Evolutionary conservation across 2,888 invertebrate species (phyloP), one percentile per base, ranked within the genome.

Genomic region (Thymelicus acteon): DNA sequence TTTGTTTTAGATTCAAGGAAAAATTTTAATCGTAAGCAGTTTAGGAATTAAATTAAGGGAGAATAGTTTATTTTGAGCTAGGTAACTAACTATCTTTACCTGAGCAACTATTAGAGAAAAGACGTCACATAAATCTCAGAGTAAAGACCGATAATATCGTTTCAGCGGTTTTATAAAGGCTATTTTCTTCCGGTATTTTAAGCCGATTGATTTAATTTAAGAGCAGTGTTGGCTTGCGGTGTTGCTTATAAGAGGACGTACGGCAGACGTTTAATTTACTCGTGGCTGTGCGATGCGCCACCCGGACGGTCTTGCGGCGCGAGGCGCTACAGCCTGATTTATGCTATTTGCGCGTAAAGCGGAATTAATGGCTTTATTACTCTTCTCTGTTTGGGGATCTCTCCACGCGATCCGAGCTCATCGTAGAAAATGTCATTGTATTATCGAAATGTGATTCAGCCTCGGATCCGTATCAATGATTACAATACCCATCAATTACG

Each of bases 321-420:
- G 86, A 85, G 84, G 85, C 86, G 87, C 84, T 88, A 85, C 88
- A 88, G 83, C 87, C 91, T 93, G 92, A 93, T 93, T 93, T 93
- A 93, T 92, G 92, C 90, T 92, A 90, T 92, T 93, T 92, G 90
- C 91, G 90, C 90, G 89, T 90, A 90, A 91, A 92, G 90, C 90
- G 89, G 90, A 93, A 93, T 93, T 93, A 93, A 93, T 92, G 91
- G 89, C 90, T 90, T 91, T 92, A 91, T 91, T 91, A 92, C 89
- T 89, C 90, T 90, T 88, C 89, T 85, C 87, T 91, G 90, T 92
- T 90, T 92, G 87, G 84, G 88, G 86, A 90, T 90, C 89, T 87
- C 85, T 64, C 64, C 49, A 31, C 70, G 63, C 63, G 62, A 69
- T 69, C 68, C 69, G 58, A 57, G 58, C 69, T 70, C 63, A 63